Evolutionary conservation across 2,113 vertebrate genomes (phyloP).

Genomic region (Archilochus colubris): DNA sequence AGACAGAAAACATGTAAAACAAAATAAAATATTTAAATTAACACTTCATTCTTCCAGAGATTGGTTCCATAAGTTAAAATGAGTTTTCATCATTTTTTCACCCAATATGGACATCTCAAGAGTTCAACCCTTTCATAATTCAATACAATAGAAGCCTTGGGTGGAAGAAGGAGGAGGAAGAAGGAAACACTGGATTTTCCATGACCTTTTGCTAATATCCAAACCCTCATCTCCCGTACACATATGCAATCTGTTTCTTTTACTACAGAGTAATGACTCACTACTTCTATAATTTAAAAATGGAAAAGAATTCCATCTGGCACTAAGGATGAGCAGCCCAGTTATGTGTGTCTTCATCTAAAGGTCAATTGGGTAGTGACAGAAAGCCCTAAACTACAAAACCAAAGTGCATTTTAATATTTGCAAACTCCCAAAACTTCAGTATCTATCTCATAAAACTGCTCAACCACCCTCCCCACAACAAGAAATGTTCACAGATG

Average conservation of each 20-base stretch:
- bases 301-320: not conserved
- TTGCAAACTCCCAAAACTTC: not conserved
- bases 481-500: rapidly evolving
- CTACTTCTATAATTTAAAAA: not conserved
- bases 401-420: not conserved
- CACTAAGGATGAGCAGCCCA: not conserved
- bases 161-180: not conserved
- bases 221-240: not conserved
- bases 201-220: not conserved
- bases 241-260: not conserved
- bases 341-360: not conserved
- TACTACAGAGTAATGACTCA: not conserved
- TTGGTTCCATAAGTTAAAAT: rapidly evolving
- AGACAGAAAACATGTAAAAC: not conserved
- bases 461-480: not conserved
- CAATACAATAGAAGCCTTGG: not conserved
- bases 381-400: not conserved
- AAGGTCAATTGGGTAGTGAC: not conserved
- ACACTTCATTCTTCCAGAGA: not conserved
- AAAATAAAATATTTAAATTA: not conserved
- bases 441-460: not conserved
- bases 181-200: not conserved
- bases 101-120: not conserved
- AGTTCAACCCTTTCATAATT: not conserved
- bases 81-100: not conserved